Percentiles rank a stretch among this genome's conserved stretches.
Evolutionary conservation across 2,113 vertebrate genomes (phyloP).

Genomic region (Pan paniscus): DNA sequence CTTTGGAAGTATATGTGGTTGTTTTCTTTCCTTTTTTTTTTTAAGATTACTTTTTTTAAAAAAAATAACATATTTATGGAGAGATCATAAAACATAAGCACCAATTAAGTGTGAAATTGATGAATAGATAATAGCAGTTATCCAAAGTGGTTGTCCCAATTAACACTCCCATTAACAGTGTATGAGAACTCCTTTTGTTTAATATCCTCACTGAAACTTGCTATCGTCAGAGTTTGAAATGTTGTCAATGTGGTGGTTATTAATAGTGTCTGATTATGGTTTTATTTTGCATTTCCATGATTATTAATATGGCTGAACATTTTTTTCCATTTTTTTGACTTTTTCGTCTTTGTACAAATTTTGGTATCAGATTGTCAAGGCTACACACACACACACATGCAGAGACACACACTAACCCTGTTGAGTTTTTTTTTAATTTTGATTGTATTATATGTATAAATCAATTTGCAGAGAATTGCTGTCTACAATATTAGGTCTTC

Average conservation of each 20-base stretch:
- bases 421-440: background rate
- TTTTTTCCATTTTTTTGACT: background rate
- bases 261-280: background rate
- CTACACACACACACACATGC: background rate
- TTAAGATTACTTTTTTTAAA: background rate
- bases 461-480: background rate
- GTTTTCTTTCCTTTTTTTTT: background rate
- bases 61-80: background rate
- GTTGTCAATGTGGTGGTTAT: background rate
- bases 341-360: background rate
- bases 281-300: background rate
- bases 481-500: background rate
- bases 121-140: background rate
- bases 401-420: background rate
- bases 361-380: background rate
- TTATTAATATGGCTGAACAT: background rate
- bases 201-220: background rate
- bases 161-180: background rate
- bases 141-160: background rate
- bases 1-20: constrained; percentile 22
- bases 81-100: background rate
- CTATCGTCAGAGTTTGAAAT: background rate
- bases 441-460: background rate
- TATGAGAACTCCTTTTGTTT: background rate
- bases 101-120: background rate